These are phyloP conservation scores for Chrysodeixis includens DNA, from an alignment of 2,888 invertebrate genomes.

Conservation along the genomic window DNA sequence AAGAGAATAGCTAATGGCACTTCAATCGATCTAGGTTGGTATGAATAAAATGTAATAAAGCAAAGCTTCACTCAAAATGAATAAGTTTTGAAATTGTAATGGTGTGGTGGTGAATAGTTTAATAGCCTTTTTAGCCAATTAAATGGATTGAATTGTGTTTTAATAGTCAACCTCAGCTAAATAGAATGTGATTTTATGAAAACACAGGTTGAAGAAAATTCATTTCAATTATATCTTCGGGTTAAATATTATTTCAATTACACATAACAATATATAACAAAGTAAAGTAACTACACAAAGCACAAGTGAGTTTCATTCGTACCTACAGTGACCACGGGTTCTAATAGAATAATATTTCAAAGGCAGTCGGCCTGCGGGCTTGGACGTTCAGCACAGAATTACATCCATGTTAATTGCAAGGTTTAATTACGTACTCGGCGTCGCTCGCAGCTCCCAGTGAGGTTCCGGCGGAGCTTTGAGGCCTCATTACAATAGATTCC, in stretches of 20 bases:
- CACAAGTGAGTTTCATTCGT: constrained; percentile 5
- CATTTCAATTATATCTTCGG: too few relatives aligned
- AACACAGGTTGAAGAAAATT: too few relatives aligned
- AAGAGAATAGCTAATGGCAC: constrained; percentile 13
- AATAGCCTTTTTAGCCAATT: neutral
- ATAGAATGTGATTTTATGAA: too few relatives aligned
- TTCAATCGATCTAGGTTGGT: constrained; percentile 32
- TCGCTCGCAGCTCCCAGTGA: constrained; percentile 48
- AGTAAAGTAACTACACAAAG: neutral
- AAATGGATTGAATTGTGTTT: too few relatives aligned
- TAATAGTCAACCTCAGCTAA: too few relatives aligned
- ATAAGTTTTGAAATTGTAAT: neutral
- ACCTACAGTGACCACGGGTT: constrained; percentile 10
- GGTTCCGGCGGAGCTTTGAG: constrained; percentile 47
- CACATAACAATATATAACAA: neutral
- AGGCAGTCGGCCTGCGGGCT: constrained; percentile 19
- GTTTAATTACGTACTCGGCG: constrained; percentile 62
- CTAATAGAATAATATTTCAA: constrained; percentile 26
- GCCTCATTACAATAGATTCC: constrained; percentile 55
- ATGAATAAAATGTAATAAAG: constrained; percentile 19
- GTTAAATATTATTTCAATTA: neutral
- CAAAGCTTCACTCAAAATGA: constrained; percentile 14
- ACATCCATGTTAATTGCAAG: constrained; percentile 65
- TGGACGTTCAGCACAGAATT: constrained; percentile 49
- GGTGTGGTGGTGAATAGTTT: neutral